phyloP scores from a whole-genome alignment of 2,113 vertebrate genomes.

The Callipepla squamata region DNA sequence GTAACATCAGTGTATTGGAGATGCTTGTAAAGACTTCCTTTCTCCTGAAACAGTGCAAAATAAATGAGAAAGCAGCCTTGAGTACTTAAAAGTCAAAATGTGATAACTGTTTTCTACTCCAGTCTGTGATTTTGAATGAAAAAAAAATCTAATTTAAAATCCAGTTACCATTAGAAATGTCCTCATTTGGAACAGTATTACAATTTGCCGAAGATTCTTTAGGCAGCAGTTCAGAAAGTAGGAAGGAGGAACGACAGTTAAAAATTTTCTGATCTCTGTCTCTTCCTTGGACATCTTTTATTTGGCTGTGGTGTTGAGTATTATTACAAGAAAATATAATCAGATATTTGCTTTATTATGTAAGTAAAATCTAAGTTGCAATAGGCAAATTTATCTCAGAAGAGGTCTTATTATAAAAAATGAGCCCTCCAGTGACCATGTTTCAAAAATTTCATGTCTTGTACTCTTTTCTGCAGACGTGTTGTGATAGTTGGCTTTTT shows the following conservation, averaged over 20 bases:
- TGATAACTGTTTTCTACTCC: background rate
- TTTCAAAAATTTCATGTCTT: background rate
- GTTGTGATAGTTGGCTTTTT: background rate
- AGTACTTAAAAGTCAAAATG: background rate
- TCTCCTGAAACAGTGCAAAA: background rate
- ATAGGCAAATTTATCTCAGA: background rate
- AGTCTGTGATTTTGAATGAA: background rate
- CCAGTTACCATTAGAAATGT: background rate
- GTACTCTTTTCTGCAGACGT: background rate
- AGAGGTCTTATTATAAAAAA: background rate
- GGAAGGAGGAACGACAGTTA: background rate
- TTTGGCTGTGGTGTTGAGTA: background rate
- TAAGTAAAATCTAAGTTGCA: background rate
- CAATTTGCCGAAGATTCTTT: background rate
- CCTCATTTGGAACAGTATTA: background rate
- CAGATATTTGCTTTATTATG: background rate
- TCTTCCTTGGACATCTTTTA: background rate
- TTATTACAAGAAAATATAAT: background rate
- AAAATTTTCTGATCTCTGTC: background rate
- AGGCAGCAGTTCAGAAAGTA: background rate
- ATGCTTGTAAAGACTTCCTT: background rate
- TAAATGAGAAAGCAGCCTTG: background rate
- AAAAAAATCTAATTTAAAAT: background rate
- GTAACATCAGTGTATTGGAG: background rate
- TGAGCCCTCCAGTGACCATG: background rate